Percentiles rank a stretch among this genome's conserved stretches.
Conservation (phyloP, 2,113 vertebrate species). For the Aspiorhynchus laticeps region DNA sequence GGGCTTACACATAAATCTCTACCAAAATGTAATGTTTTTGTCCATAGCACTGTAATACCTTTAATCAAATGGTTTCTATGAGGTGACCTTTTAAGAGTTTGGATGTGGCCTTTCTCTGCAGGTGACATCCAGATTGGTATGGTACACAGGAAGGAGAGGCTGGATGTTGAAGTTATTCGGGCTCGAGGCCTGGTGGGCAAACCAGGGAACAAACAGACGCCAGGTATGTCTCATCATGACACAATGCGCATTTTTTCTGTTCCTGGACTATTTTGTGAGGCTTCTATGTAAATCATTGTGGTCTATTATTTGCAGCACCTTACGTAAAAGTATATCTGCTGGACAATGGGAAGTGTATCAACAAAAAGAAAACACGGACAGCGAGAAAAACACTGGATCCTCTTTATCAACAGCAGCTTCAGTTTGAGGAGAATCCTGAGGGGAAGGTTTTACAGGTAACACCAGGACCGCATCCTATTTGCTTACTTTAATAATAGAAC, state of each 20-base stretch:
- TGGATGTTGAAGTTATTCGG: slow-evolving; percentile 97
- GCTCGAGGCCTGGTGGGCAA: slow-evolving; percentile 97
- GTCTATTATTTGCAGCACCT: slow-evolving; percentile 78
- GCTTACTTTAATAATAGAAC: background rate
- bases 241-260: background rate
- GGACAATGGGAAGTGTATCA: slow-evolving; percentile 94
- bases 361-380: slow-evolving; percentile 97
- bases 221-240: slow-evolving; percentile 76
- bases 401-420: slow-evolving; percentile 96
- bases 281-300: background rate
- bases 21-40: background rate
- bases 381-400: slow-evolving; percentile 96
- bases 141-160: slow-evolving; percentile 95
- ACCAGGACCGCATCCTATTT: background rate
- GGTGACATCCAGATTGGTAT: slow-evolving; percentile 99
- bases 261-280: background rate
- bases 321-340: slow-evolving; percentile 98
- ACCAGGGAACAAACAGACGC: slow-evolving; percentile 98
- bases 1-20: background rate
- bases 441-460: slow-evolving; percentile 95
- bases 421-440: slow-evolving; percentile 94
- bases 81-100: background rate
- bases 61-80: background rate
- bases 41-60: too few relatives aligned
- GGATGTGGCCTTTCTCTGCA: slow-evolving; percentile 59